Conservation (phyloP, 2,797 vertebrate species). For the Liparis tanakae region DNA sequence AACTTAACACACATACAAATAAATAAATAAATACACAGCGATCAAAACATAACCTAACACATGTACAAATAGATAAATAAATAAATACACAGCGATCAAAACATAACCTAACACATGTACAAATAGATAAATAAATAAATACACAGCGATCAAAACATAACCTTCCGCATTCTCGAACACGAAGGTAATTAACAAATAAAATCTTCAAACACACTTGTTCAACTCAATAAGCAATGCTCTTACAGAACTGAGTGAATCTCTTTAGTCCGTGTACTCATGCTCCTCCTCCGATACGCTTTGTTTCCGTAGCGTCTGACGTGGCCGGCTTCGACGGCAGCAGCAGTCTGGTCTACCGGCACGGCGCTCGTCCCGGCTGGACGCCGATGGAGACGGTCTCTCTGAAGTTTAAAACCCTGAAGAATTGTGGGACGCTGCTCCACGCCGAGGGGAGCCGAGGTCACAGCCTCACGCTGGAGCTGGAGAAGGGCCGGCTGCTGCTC, state of each 20-base stretch:
- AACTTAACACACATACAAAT: too few species aligned
- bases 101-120: too few species aligned
- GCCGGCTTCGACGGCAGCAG: constrained; percentile 93
- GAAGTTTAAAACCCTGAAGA: constrained; percentile 93
- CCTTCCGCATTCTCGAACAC: too few species aligned
- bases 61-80: too few species aligned
- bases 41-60: too few species aligned
- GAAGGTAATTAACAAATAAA: too few species aligned
- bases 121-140: too few species aligned
- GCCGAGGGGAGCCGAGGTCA: constrained; percentile 92
- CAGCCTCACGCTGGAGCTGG: constrained; percentile 91
- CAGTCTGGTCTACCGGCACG: constrained; percentile 92
- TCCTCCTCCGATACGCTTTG: not conserved
- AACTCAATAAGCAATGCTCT: not conserved
- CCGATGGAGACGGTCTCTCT: constrained; percentile 92
- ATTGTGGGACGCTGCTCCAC: constrained; percentile 92
- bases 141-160: too few species aligned
- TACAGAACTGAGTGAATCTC: too few species aligned
- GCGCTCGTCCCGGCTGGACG: constrained; percentile 88
- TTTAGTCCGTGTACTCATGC: not conserved
- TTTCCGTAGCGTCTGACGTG: constrained; percentile 87
- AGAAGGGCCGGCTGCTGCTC: constrained; percentile 89
- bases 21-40: too few species aligned
- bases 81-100: too few species aligned
- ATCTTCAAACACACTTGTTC: not conserved